Base-by-base conservation (phyloP, 2,888 invertebrate genomes). In the Myopa tessellatipennis region DNA sequence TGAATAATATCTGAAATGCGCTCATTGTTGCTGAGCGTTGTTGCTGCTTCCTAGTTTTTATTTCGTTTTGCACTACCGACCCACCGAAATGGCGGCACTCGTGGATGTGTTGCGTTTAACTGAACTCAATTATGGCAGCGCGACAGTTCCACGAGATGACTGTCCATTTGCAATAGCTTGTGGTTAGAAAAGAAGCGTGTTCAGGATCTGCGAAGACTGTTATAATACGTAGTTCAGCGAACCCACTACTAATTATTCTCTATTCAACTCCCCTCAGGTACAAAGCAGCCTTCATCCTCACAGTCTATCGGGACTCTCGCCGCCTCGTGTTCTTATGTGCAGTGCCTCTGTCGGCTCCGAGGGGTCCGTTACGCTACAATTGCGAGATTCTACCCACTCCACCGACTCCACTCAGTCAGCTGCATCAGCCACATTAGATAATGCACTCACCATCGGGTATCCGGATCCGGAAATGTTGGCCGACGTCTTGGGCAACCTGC, bases 401-500 rank as follows among this genome's bases (percentile, higher is more conserved):
- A 84, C 85, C 45, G 85, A 85, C 77, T 83, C 85, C 36, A 82
- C 78, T 76, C 82, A 81, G 61, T 83, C 83, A 58, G 78, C 80
- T 77, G 73, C 79, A 70, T 82, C 83, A 76, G 79, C 81, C 68
- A 74, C 85, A 81, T 82, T 89, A 81, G 93, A 94, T 83, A 91
- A 94, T 83, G 91, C 92, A 77, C 91, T 94, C 80, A 93, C 93
- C 83, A 87, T 88, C 85, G 93, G 94, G 82, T 94, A 94, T 90
- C 93, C 94, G 86, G 94, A 94, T 89, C 92, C 94, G 45, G 94
- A 94, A 85, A 92, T 94, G 87, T 90, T 94, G 77, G 93, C 93
- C 70, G 94, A 94, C 88, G 90, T 94, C 85, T 90, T 94, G 82
- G 92, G 94, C 82, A 92, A 93, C 76, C 92, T 93, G 80, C 92